Evolutionary conservation across 2,797 vertebrate genomes (phyloP).

Genomic region (Sebastes matsubarae): DNA sequence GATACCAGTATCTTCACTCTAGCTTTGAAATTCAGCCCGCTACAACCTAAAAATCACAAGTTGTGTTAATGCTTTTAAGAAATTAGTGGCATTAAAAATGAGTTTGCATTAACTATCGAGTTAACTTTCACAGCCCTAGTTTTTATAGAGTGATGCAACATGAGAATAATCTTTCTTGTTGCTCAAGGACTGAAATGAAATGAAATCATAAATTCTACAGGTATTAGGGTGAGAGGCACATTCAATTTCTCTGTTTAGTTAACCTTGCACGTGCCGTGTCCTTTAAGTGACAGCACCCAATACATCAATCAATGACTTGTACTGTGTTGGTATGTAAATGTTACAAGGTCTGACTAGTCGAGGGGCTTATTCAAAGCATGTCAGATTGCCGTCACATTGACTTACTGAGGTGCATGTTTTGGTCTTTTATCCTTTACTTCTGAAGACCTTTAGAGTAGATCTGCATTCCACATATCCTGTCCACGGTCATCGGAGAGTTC

Average conservation of each 20-base stretch:
- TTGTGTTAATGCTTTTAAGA: no score
- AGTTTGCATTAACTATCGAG: no score
- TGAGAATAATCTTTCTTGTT: background rate
- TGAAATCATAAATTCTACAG: no score
- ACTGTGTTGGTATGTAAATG: background rate
- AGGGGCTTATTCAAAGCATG: background rate
- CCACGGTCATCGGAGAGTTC: slow-evolving; percentile 2
- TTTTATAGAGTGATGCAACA: background rate
- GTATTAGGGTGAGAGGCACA: no score
- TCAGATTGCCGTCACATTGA: background rate
- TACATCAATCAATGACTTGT: background rate
- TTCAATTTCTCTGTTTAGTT: background rate
- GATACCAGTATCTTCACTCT: no score
- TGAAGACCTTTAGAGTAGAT: background rate
- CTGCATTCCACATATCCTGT: background rate
- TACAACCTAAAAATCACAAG: no score
- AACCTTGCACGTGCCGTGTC: background rate
- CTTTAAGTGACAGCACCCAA: background rate
- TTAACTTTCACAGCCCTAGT: no score
- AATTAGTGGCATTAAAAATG: no score
- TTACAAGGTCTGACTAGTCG: background rate
- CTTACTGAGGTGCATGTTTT: background rate
- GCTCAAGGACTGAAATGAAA: background rate
- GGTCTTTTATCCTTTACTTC: background rate
- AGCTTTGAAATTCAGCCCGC: no score